Conservation (phyloP, 2,113 vertebrate genomes). For the Steatornis caripensis region DNA sequence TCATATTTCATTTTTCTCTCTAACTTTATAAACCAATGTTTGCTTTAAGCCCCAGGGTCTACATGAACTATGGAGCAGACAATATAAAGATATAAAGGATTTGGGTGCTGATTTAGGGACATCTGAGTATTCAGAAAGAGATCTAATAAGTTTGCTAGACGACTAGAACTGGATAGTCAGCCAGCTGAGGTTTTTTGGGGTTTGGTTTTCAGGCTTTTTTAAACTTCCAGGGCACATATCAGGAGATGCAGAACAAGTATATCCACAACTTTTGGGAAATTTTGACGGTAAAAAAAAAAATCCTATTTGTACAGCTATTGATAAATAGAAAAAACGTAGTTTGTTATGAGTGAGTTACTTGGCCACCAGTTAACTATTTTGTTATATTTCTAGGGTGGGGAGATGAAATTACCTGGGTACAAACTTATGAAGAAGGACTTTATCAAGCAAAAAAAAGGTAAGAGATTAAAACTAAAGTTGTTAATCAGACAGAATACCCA, state of each 20-base stretch:
- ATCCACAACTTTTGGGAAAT: background rate
- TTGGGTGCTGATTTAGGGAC: background rate
- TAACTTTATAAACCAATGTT: background rate
- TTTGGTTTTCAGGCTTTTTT: background rate
- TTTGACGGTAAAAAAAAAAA: background rate
- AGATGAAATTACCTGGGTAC: slow-evolving; percentile 78
- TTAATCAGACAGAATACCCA: background rate
- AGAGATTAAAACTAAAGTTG: background rate
- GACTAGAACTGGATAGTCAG: background rate
- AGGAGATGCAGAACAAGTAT: background rate
- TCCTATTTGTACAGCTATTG: background rate
- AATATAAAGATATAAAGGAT: background rate
- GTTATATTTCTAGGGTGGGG: slow-evolving; percentile 81
- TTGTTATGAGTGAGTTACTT: background rate
- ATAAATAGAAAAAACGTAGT: background rate
- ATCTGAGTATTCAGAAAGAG: background rate
- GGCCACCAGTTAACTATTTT: background rate
- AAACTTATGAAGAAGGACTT: slow-evolving; percentile 84
- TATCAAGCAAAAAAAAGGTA: slow-evolving; percentile 77
- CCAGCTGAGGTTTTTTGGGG: rapidly evolving
- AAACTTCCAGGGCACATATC: background rate
- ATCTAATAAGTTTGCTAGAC: background rate
- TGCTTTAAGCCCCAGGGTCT: background rate
- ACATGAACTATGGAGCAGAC: background rate
- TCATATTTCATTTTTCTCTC: background rate